These are phyloP conservation scores for Melanotaenia nigrans DNA, from an alignment of 2,797 vertebrate species.

Conservation along the genomic window DNA sequence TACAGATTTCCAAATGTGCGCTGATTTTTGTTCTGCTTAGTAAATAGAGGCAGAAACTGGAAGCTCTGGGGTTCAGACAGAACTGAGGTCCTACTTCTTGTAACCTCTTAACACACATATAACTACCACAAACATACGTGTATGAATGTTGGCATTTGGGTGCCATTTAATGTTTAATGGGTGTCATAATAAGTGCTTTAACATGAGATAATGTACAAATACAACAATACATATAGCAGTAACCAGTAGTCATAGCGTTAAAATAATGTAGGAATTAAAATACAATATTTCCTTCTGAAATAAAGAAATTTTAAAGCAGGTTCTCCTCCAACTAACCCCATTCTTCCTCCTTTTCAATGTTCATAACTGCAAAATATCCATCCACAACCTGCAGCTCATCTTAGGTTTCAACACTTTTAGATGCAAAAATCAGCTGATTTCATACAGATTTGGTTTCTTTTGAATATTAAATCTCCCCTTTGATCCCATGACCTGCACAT, in stretches of 20 bases:
- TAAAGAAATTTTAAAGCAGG: too few species aligned
- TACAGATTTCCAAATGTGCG: slow-evolving; percentile 38
- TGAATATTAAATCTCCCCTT: background rate
- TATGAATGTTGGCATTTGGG: background rate
- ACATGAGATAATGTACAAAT: background rate
- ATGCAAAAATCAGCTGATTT: background rate
- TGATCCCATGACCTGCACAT: background rate
- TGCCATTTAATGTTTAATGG: background rate
- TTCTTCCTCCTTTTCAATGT: too few species aligned
- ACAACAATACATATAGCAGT: background rate
- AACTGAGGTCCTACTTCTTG: background rate
- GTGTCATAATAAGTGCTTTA: background rate
- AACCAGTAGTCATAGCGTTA: too few species aligned
- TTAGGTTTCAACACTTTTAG: background rate
- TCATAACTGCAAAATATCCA: too few species aligned
- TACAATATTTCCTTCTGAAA: too few species aligned
- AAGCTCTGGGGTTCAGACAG: slow-evolving; percentile 24
- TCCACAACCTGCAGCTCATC: background rate
- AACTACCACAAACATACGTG: background rate
- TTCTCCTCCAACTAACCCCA: too few species aligned
- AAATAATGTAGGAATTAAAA: too few species aligned
- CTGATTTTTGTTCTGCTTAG: slow-evolving; percentile 34
- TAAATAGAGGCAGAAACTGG: slow-evolving; percentile 23
- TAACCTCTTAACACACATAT: background rate
- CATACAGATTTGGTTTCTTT: background rate